These are phyloP conservation scores for Prenolepis imparis DNA, from an alignment of 2,888 invertebrate genomes.

Conservation along the genomic window DNA sequence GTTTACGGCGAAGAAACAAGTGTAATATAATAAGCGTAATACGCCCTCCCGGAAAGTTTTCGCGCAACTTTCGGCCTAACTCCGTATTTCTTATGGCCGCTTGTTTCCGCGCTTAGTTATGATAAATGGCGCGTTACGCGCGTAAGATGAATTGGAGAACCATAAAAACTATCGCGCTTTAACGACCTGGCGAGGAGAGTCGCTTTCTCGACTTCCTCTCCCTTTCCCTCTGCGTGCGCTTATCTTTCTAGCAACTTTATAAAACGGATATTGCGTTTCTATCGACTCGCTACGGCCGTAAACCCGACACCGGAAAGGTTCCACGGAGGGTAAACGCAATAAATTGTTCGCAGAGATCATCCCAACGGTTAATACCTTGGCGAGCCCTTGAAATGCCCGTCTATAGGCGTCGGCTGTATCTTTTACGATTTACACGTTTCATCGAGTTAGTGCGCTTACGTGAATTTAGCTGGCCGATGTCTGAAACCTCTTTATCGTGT, in stretches of 20 bases:
- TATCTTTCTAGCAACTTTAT: slow-evolving; percentile 28
- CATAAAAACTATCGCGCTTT: slow-evolving; percentile 18
- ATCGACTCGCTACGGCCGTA: slow-evolving; percentile 48
- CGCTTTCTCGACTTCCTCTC: neutral
- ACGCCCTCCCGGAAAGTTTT: slow-evolving; percentile 10
- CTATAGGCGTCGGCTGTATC: slow-evolving; percentile 27
- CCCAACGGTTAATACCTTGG: slow-evolving; percentile 30
- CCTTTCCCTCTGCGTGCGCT: neutral
- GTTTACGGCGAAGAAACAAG: slow-evolving; percentile 5
- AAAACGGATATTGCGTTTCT: slow-evolving; percentile 50
- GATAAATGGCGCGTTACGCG: slow-evolving; percentile 12
- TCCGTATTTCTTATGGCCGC: slow-evolving; percentile 10
- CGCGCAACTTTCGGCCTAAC: slow-evolving; percentile 9
- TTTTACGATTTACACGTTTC: slow-evolving; percentile 67
- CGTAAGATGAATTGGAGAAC: slow-evolving; percentile 30
- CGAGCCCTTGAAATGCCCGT: slow-evolving; percentile 24
- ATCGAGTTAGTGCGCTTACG: slow-evolving; percentile 50
- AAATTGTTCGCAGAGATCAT: slow-evolving; percentile 45
- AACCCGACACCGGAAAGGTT: slow-evolving; percentile 33
- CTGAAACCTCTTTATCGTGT: slow-evolving; percentile 60
- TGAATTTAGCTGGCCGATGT: slow-evolving; percentile 38
- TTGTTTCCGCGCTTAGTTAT: neutral
- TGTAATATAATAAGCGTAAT: slow-evolving; percentile 30
- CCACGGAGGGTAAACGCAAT: slow-evolving; percentile 44
- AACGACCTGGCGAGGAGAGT: slow-evolving; percentile 6